phyloP scores from a whole-genome alignment of 2,888 invertebrate genomes.

The Apotomis turbidana region DNA sequence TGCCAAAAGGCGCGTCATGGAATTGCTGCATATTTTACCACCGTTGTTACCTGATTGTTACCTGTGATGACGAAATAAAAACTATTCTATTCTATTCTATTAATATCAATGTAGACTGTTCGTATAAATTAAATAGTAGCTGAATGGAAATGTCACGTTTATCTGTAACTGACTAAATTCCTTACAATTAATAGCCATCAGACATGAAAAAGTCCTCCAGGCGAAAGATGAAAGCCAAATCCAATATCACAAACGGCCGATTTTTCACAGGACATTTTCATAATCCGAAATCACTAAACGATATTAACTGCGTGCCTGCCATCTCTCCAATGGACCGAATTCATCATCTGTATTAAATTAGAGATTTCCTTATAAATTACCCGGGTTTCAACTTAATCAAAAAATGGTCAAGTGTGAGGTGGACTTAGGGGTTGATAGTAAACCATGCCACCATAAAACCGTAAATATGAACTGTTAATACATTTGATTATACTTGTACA shows the following conservation, averaged over 20 bases:
- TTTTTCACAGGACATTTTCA: constrained; percentile 13
- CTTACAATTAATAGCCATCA: neutral
- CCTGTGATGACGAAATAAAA: no score
- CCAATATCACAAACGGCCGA: neutral
- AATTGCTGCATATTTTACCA: no score
- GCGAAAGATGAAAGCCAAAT: neutral
- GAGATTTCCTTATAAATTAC: constrained; percentile 41
- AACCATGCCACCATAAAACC: no score
- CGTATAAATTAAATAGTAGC: no score
- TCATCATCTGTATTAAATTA: constrained; percentile 39
- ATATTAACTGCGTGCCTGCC: constrained; percentile 41
- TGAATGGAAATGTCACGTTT: no score
- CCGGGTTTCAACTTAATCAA: constrained; percentile 31
- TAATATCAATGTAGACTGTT: no score
- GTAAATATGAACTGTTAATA: no score
- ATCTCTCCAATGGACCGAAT: constrained; percentile 21
- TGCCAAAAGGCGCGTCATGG: no score
- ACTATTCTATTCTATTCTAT: no score
- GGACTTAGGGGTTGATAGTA: neutral
- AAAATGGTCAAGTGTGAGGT: neutral
- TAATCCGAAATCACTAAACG: constrained; percentile 48
- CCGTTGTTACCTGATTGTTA: no score
- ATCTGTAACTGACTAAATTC: no score
- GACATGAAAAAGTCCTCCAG: neutral
- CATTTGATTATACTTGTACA: no score